Evolutionary conservation across 2,888 invertebrate species (phyloP).

Genomic region (Heliconius sara): DNA sequence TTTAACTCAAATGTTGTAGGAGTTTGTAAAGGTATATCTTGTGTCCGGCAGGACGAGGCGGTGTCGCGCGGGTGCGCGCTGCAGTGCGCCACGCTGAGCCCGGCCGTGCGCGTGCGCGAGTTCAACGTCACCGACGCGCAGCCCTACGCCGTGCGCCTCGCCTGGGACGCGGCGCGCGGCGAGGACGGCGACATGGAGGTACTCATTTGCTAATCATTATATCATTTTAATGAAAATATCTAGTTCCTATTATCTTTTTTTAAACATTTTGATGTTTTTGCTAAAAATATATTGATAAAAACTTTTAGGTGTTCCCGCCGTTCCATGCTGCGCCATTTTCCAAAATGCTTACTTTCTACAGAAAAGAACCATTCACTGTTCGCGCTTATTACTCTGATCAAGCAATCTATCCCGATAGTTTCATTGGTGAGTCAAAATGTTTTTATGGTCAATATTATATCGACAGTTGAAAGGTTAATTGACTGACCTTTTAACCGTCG

Average conservation of each 20-base stretch:
- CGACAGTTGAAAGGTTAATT: no score
- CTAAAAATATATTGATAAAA: background rate
- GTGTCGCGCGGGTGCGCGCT: conserved; percentile 98
- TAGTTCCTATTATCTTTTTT: no score
- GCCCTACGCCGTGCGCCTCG: conserved; percentile 92
- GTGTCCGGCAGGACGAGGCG: conserved; percentile 92
- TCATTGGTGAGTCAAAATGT: conserved; percentile 87
- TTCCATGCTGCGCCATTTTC: conserved; percentile 97
- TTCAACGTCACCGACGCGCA: conserved; percentile 97
- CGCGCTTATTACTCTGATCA: conserved; percentile 91
- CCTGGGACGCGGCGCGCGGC: conserved; percentile 89
- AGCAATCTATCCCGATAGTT: conserved; percentile 89
- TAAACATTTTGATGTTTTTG: no score
- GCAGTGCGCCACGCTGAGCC: conserved; percentile 98
- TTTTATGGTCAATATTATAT: background rate
- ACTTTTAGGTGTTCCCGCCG: conserved; percentile 88
- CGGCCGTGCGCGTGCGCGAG: conserved; percentile 98
- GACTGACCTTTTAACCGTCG: no score
- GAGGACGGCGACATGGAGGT: conserved; percentile 93
- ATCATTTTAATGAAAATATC: no score
- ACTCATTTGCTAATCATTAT: background rate
- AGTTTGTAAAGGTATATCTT: background rate
- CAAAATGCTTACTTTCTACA: conserved; percentile 96
- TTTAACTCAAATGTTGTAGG: no score
- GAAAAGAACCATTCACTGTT: conserved; percentile 94